Base-by-base conservation (phyloP, 2,888 invertebrate species). In the Pantelozetes paolii region DNA sequence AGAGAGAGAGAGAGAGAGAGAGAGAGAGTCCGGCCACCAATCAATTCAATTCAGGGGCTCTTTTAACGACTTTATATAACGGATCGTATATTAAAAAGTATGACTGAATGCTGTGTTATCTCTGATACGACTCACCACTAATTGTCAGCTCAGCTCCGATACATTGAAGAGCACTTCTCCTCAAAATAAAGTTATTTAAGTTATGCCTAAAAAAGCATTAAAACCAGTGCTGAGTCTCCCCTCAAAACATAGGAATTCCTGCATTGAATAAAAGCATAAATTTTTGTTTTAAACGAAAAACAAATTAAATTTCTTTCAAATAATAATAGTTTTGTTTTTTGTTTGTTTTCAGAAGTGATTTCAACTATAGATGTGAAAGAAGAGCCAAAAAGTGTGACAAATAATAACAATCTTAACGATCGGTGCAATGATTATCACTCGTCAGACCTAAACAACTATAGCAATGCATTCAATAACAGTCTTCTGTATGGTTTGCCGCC, bases 401-500 rank as follows among this genome's bases (percentile, higher is more conserved):
- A 50, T 15, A 20, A 18, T 50, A 50, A 50, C 20, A 50, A 36
- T n/a, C n/a, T n/a, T 23, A 15, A 9, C 67, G 40, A 42, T 6
- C 9, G 48, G 13, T 45, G 48, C 57, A 74, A 67, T 72, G 57
- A 57, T 59, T 40, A 48, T 15, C 48, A 48, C 48, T 62, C 75
- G 36, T 59, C 74, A 2, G 71, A 71, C 6, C 15, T 71, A 28
- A n/a, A n/a, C n/a, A 71, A 42, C 40, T 48, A 42, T 18, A 48
- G 3, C 26, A 23, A 23, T 2, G 36, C 48, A n/a, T 20, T 54
- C 3, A 72, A 72, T 20, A 72, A 36, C 18, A 59, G 59, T 28
- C 32, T 54, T 30, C 23, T 30, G 40, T 74, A 74, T 64, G 74
- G 74, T 26, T 48, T 74, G 20, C 71, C 71, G n/a, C 36, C 71